A percentile compares a stretch with the other conserved stretches of the same genome.
These are phyloP conservation scores for Sinhomidia bicolor DNA, from an alignment of 2,888 invertebrate species.

Conservation along the genomic window DNA sequence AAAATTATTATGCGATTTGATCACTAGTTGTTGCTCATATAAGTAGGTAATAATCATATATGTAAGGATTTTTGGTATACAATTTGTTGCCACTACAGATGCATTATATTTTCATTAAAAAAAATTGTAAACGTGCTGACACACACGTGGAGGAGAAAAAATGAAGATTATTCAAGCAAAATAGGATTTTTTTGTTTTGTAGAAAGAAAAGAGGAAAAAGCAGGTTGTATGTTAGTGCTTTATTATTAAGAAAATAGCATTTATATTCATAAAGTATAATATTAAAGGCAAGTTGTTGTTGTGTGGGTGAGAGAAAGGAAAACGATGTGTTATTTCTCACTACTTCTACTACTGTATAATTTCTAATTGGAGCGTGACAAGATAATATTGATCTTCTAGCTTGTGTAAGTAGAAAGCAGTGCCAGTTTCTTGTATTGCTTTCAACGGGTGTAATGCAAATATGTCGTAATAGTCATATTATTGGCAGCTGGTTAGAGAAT, in stretches of 20 bases:
- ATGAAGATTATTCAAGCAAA: background rate
- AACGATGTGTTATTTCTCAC: constrained; percentile 51
- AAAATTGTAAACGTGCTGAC: background rate
- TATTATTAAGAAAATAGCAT: background rate
- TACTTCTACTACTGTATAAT: constrained; percentile 63
- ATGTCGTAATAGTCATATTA: background rate
- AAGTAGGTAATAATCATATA: background rate
- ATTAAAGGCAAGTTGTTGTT: background rate
- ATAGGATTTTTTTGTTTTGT: constrained; percentile 7
- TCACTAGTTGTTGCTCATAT: background rate
- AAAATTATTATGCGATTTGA: background rate
- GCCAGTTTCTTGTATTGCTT: background rate
- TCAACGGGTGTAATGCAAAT: constrained; percentile 16
- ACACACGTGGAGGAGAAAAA: background rate
- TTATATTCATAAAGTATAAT: background rate
- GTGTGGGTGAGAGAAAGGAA: background rate
- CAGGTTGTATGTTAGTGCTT: background rate
- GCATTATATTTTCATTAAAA: background rate
- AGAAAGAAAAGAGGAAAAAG: background rate
- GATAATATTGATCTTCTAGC: constrained; percentile 70
- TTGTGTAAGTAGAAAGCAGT: background rate
- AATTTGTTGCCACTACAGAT: background rate
- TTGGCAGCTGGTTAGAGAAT: constrained; percentile 1
- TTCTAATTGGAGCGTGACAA: constrained; percentile 75
- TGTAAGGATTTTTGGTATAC: background rate